Evolutionary conservation across 2,113 vertebrate species (phyloP), one percentile per base, ranked within the genome.

Genomic region (Pseudorhombus dupliciocellatus): DNA sequence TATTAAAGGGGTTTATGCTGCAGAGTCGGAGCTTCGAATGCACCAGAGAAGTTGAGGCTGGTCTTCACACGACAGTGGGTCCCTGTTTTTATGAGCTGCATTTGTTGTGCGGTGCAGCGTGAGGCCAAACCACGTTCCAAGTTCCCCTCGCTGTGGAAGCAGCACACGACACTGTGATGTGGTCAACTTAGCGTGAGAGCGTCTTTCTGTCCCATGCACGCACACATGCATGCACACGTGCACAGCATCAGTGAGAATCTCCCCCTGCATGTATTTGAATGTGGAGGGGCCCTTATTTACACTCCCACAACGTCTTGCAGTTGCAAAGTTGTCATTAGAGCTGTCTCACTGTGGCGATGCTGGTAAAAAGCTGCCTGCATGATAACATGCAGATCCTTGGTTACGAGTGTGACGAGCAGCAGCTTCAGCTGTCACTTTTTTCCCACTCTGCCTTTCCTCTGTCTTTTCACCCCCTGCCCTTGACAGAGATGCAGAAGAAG

Each of bases 1-100:
- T 84, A 87, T 89, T 85, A 90, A 87, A 88, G 71, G 65, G 85
- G 81, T 85, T 89, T 79, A 80, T 77, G 64, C 73, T 26, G 58
- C 78, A 71, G 28, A 77, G 58, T 70, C 3, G 20, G 75, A 80
- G 70, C 72, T 83, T 67, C 4, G 21, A 44, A 44, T 21, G 46
- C 18, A 21, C 18, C 46, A 15, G 46, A 65, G 69, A 70, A 84
- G 79, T 84, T 84, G 87, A 78, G 75, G 70, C 60, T 7, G 21
- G 70, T 78, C 65, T 81, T 70, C 1, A 24, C 75, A 77, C 59
- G 68, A 76, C 68, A 22, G 66, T 28, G 22, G 11, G 63, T 59
- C 66, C 44, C 5, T 67, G 50, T 77, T 65, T 56, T 75, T 65
- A 50, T 58, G 66, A 59, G 50, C 14, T n/a, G 60, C 22, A 5